A percentile compares a stretch with the other conserved stretches of the same genome.
Conservation (phyloP, 1,140 invertebrate species). For the roundworm (Caenorhabditis elegans) region WBcel235 BX284605.5:10923001-10923500, state of each 20-base stretch:
- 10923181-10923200: background rate
- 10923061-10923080: background rate
- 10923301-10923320: slow-evolving; percentile 1
- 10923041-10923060: background rate
- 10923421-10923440: too few species aligned
- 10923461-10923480: too few species aligned
- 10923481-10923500: too few species aligned
- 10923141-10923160: background rate
- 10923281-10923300: slow-evolving; percentile 11
- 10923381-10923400: background rate
- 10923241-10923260: slow-evolving; percentile 9
- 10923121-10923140: background rate
- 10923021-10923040: background rate
- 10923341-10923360: too few species aligned
- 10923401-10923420: background rate
- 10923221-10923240: background rate
- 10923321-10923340: slow-evolving; percentile 23
- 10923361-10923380: background rate
- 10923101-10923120: background rate
- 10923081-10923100: background rate
- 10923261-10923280: slow-evolving; percentile 10
- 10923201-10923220: slow-evolving; percentile 8
- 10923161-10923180: background rate
- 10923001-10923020: background rate
- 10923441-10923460: too few species aligned